phyloP scores from a whole-genome alignment of 2,113 vertebrate genomes.

The Phrynosoma platyrhinos region DNA sequence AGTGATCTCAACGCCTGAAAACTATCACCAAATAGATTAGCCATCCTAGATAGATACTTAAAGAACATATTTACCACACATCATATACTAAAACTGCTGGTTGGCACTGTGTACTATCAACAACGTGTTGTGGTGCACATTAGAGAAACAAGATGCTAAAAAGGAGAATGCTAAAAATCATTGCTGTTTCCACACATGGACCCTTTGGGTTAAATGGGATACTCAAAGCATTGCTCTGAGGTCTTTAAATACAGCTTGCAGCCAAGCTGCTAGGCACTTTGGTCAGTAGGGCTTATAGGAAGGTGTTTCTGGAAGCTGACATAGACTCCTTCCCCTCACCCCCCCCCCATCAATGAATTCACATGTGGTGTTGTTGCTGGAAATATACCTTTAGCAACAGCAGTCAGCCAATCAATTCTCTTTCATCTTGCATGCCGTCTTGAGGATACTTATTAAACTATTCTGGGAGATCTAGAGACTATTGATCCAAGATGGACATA shows the following conservation, averaged over 20 bases:
- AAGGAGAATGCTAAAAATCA: neutral
- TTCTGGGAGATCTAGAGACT: constrained; percentile 54
- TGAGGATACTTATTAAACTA: constrained; percentile 49
- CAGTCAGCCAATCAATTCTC: constrained; percentile 49
- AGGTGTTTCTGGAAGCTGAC: neutral
- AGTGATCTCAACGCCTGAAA: no score
- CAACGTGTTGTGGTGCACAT: neutral
- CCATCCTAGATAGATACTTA: no score
- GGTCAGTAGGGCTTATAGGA: neutral
- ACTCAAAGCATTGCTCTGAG: neutral
- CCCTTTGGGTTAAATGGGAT: neutral
- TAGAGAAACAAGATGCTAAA: neutral
- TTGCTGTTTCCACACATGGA: neutral
- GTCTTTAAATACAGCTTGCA: neutral
- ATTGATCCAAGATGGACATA: constrained; percentile 46
- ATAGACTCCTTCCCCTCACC: neutral
- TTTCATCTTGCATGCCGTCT: constrained; percentile 45
- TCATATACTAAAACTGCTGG: no score
- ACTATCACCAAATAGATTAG: no score
- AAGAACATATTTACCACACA: no score
- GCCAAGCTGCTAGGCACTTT: neutral
- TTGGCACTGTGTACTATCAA: neutral
- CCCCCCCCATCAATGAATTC: constrained; percentile 49
- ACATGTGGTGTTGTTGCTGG: constrained; percentile 9
- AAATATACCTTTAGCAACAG: constrained; percentile 36